Conservation (phyloP, 2,888 invertebrate genomes). For the Hedya salicella region DNA sequence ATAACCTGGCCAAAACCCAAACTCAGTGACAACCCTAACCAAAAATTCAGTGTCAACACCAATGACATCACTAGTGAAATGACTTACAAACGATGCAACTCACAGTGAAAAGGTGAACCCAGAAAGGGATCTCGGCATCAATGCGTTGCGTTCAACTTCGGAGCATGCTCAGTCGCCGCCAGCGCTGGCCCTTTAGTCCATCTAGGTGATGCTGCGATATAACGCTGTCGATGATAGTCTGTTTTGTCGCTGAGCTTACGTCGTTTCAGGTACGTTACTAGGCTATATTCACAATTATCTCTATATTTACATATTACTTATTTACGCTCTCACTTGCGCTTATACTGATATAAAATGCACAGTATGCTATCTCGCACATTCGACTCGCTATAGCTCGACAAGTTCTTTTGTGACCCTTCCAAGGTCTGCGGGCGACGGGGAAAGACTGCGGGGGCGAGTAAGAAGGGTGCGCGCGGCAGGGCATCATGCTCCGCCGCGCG, state of each 20-base stretch:
- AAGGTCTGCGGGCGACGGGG: too few species aligned
- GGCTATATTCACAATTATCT: constrained; percentile 17
- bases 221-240: constrained; percentile 84
- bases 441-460: too few species aligned
- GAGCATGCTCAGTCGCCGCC: constrained; percentile 76
- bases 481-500: too few species aligned
- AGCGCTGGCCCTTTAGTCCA: constrained; percentile 75
- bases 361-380: too few species aligned
- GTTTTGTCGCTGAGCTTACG: constrained; percentile 82
- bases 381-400: too few species aligned
- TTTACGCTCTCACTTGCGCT: too few species aligned
- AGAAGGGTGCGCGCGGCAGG: too few species aligned
- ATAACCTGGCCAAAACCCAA: neutral
- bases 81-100: constrained; percentile 55
- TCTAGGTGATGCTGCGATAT: constrained; percentile 77
- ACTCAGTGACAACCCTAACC: constrained; percentile 22
- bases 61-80: constrained; percentile 59
- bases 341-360: too few species aligned
- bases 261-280: constrained; percentile 79
- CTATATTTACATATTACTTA: too few species aligned
- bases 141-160: constrained; percentile 59
- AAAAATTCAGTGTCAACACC: constrained; percentile 23
- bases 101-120: constrained; percentile 52
- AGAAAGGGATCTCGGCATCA: constrained; percentile 49
- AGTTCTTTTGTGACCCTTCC: too few species aligned